Evolutionary conservation across 2,888 invertebrate genomes (phyloP), one percentile per base, ranked within the genome.

Genomic region (Patella pellucida): DNA sequence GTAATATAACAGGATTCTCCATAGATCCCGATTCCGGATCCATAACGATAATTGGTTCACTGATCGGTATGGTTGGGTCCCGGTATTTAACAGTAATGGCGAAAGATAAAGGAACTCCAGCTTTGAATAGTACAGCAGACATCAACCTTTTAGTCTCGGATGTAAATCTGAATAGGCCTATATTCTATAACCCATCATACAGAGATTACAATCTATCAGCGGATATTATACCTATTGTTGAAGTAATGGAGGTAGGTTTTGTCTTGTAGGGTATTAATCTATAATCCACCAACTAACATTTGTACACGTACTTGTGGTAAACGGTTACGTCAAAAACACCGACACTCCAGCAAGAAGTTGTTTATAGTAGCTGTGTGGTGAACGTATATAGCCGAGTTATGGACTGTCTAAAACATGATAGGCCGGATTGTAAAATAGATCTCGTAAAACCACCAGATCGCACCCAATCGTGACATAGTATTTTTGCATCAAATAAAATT

Each of bases 111-210:
- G 86, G 85, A 2, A 76, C 74, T 1, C 84, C 82, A 16, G 76
- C 79, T 1, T 70, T 68, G 11, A 83, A 80, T 19, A 79, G 76
- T 5, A 75, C 76, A 5, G 75, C 78, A 0, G 27, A 56, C 4
- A 80, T 88, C 16, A 71, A 74, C 31, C 95, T 98, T n/a, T 94
- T 94, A 0, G 95, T 98, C 78, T 93, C 94, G 27, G 98, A 98
- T 90, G 96, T 97, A 0, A 98, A 98, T 90, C 97, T 98, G 88
- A 97, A 98, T 87, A 93, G 94, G 0, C 97, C 97, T 0, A 77
- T 78, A 16, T 87, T 87, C 77, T 77, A 81, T 1, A 72, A 54
- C 2, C 80, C 80, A 31, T 54, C 78, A 31, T 23, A 76, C 62
- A 67, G 15, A 16, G 51, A 31, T 9, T 72, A 72, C 68, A 75